These are phyloP conservation scores for Tenebrosternarchus preto DNA, from an alignment of 2,113 vertebrate species.

Conservation along the genomic window DNA sequence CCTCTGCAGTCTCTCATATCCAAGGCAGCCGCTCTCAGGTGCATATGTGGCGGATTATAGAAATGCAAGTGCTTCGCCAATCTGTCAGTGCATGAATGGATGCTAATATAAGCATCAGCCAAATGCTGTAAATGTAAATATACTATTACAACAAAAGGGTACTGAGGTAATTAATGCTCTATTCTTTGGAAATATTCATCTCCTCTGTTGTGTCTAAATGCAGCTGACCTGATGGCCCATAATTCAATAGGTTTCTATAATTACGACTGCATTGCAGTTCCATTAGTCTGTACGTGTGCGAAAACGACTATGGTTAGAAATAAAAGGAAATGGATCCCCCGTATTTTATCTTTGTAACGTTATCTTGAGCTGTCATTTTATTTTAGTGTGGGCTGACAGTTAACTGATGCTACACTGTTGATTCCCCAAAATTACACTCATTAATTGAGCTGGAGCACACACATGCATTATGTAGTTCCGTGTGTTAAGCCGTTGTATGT, in stretches of 20 bases:
- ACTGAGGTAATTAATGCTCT: not conserved
- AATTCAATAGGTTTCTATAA: not conserved
- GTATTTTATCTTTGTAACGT: not conserved
- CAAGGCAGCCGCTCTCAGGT: not conserved
- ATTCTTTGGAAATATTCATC: no score
- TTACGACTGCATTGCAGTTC: not conserved
- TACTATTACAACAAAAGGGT: no score
- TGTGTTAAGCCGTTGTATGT: slow-evolving; percentile 8
- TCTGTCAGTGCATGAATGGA: not conserved
- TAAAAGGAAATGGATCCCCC: not conserved
- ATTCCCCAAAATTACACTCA: not conserved
- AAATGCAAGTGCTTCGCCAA: not conserved
- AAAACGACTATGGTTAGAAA: not conserved
- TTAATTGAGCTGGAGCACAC: not conserved
- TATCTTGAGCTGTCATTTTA: not conserved
- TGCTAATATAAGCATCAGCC: no score
- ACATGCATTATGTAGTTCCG: slow-evolving; percentile 21
- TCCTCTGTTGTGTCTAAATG: not conserved
- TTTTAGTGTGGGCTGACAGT: not conserved
- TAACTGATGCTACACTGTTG: not conserved
- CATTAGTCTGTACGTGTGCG: not conserved
- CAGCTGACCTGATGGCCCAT: not conserved
- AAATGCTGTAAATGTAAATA: no score
- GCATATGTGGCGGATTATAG: not conserved
- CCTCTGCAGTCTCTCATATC: not conserved